phyloP scores from a whole-genome alignment of 2,113 vertebrate species.

The Cheirogaleus medius region DNA sequence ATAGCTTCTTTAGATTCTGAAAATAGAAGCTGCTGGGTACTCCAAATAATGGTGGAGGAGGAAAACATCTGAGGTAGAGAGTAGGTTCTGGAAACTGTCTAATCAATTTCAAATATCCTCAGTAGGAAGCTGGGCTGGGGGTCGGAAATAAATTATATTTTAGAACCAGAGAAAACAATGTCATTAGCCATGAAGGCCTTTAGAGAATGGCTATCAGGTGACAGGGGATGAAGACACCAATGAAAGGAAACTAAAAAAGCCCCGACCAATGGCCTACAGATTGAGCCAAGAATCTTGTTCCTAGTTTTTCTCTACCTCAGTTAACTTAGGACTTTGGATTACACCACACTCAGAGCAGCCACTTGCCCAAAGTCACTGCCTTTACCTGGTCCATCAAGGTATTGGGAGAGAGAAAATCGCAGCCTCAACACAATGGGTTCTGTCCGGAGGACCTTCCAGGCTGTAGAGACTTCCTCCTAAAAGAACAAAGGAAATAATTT shows the following conservation, averaged over 20 bases:
- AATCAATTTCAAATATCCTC: conserved; percentile 26
- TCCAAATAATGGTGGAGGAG: neutral
- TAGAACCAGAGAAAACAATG: conserved; percentile 26
- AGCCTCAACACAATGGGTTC: conserved; percentile 97
- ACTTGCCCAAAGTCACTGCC: neutral
- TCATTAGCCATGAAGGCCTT: conserved; percentile 22
- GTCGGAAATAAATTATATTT: neutral
- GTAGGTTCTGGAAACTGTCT: conserved; percentile 5
- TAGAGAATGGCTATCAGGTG: neutral
- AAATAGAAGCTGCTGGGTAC: neutral
- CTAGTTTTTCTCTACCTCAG: neutral
- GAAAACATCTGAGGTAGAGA: neutral
- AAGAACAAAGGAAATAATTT: neutral
- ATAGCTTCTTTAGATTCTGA: neutral
- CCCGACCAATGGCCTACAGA: neutral
- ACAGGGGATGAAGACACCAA: neutral
- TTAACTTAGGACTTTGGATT: neutral
- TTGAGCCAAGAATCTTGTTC: neutral
- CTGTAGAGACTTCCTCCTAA: conserved; percentile 98
- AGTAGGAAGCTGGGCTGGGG: neutral
- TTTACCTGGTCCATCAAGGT: conserved; percentile 99
- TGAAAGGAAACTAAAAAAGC: neutral
- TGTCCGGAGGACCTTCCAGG: conserved; percentile 98
- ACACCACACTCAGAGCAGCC: neutral
- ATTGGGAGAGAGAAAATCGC: conserved; percentile 98